Conservation (phyloP, 2,113 vertebrate species). For the Callipepla californica region DNA sequence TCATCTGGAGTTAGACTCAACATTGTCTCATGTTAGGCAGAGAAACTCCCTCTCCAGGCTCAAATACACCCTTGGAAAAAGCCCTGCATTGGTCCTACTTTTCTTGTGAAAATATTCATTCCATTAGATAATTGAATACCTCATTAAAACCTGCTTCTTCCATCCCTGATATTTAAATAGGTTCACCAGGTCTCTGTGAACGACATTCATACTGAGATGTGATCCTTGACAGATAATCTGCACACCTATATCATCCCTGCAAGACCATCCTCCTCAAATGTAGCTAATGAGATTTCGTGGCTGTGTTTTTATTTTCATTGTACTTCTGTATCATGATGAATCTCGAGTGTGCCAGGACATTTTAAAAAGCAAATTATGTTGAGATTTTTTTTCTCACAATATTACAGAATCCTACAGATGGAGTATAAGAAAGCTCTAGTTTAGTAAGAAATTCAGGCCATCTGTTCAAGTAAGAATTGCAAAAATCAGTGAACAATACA, state of each 20-base stretch:
- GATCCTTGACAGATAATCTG: neutral
- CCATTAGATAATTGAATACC: neutral
- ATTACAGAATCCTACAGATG: neutral
- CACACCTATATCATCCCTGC: neutral
- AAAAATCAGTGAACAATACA: neutral
- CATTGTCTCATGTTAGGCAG: neutral
- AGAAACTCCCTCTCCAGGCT: neutral
- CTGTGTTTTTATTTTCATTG: neutral
- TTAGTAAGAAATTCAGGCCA: neutral
- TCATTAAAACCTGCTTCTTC: neutral
- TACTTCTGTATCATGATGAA: neutral
- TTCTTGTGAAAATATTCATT: neutral
- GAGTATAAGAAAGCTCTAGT: neutral
- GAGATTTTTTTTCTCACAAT: neutral
- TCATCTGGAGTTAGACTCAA: neutral
- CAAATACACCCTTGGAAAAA: neutral
- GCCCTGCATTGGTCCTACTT: accelerated
- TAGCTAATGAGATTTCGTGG: neutral
- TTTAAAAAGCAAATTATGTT: slow-evolving; percentile 1
- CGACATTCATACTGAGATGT: neutral
- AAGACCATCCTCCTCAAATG: neutral
- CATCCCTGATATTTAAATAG: neutral
- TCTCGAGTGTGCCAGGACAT: neutral
- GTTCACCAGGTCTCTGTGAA: neutral
- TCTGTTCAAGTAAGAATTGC: neutral